Evolutionary conservation across 2,888 invertebrate genomes (phyloP), one percentile per base, ranked within the genome.

Genomic region (Trypoxylon attenuatum): DNA sequence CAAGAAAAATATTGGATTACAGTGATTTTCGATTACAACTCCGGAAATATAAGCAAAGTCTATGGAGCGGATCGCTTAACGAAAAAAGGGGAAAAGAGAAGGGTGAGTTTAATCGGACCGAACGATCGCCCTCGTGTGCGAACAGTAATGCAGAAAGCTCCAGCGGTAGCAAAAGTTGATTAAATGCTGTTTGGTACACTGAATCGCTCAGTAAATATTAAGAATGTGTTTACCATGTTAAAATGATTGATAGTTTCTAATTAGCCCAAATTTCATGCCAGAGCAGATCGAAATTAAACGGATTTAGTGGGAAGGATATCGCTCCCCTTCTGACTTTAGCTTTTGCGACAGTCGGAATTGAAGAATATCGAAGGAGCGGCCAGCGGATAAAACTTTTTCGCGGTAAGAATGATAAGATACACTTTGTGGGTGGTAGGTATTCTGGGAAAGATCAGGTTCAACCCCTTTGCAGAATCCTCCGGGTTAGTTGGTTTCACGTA

Each of bases 21-120:
- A 73, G 71, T 78, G 79, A 82, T 82, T 82, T 82, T 82, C 79
- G 82, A 82, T 82, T 81, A 82, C 73, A 70, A 72, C 2, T 5
- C 6, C 18, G 16, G 46, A 53, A 60, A 60, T 46, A 63, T 16
- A 41, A 41, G 22, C 27, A 46, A 21, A 49, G 54, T 29, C 18
- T 5, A 10, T 15, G 10, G n/a, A 1, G 5, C 18, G 18, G 25
- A 50, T 45, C 43, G 39, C 42, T 47, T 49, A 23, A 38, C n/a
- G 42, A 21, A 22, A 43, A 46, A 16, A 38, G 38, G 15, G 5
- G 49, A 6, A 22, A 16, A 29, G 15, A 22, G 27, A 18, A 27
- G 1, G 16, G 21, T n/a, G n/a, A n/a, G n/a, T n/a, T n/a, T n/a
- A n/a, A n/a, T n/a, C n/a, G n/a, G n/a, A n/a, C n/a, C n/a, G n/a